phyloP scores from a whole-genome alignment of 2,888 invertebrate species.

The Chrysolina haemoptera region DNA sequence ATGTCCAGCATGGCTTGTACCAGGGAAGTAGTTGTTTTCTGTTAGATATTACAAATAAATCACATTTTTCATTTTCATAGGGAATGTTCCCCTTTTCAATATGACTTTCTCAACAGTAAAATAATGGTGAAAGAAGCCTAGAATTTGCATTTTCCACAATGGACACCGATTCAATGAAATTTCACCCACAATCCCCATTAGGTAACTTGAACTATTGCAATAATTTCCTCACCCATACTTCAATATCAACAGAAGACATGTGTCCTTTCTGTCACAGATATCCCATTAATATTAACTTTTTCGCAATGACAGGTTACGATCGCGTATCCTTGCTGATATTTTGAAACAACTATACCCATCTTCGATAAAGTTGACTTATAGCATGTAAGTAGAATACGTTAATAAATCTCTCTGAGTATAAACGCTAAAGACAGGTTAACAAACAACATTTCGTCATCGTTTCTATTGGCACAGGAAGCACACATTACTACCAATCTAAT shows the following conservation, averaged over 20 bases:
- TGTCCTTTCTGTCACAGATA: background rate
- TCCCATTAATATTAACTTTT: background rate
- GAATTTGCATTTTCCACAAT: too few relatives aligned
- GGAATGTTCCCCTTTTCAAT: too few relatives aligned
- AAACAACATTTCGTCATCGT: conserved; percentile 30
- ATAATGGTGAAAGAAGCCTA: too few relatives aligned
- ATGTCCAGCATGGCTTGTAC: too few relatives aligned
- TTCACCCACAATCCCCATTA: too few relatives aligned
- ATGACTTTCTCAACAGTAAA: too few relatives aligned
- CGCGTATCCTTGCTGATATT: background rate
- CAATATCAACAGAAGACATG: background rate
- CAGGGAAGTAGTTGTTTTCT: too few relatives aligned
- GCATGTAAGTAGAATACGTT: conserved; percentile 8
- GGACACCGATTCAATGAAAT: too few relatives aligned
- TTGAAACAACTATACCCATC: background rate
- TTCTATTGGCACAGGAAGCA: conserved; percentile 24
- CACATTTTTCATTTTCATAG: too few relatives aligned
- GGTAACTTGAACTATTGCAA: background rate
- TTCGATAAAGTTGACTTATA: conserved; percentile 10
- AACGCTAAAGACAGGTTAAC: conserved; percentile 24
- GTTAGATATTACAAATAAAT: too few relatives aligned
- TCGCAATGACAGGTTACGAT: background rate
- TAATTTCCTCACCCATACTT: background rate
- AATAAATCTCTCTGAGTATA: conserved; percentile 20
- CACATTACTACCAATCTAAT: conserved; percentile 26